Base-by-base conservation (phyloP, 2,113 vertebrate species). In the Noturus placidus region DNA sequence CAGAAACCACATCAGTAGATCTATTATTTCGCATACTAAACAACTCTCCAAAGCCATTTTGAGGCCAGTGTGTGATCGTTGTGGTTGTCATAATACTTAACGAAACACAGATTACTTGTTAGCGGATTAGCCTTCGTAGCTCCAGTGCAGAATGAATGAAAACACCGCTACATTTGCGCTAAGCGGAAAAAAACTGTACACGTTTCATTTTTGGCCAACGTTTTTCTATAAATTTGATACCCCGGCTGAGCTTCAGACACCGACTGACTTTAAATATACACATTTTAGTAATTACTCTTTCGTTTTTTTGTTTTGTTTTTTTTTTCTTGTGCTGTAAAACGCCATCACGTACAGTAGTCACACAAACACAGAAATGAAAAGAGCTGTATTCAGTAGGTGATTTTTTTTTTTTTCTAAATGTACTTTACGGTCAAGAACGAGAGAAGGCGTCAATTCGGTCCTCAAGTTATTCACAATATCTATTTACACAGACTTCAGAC, bases 401-500 rank as follows among this genome's bases (percentile, higher is more conserved):
- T 69, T 52, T 63, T 74, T 25, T 3, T 2, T 19, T 35, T 20
- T 13, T 80, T 78, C 35, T 22, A 52, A 50, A 69, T 65, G 69
- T 69, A 35, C 35, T 88, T 90, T 87, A 74, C 87, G 9, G 61
- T 80, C 89, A 85, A 46, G 46, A 83, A 70, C 25, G 33, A 85
- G 33, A 80, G 42, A 76, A 65, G 63, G 67, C 14, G 22, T 50
- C 78, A 22, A 77, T 74, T 87, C 56, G 50, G 76, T 84, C 79
- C 77, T 80, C 82, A 70, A 63, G 76, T 87, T 87, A 89, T 88
- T 87, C 90, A 91, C 88, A 89, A 88, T 67, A 87, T 83, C 59
- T 87, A 88, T 89, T 86, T 85, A 91, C 87, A 92, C 86, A 77
- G 38, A 84, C 86, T 83, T 88, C 72, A 59, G 79, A 88, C 90